Evolutionary conservation across 2,888 invertebrate genomes (phyloP).

Genomic region (Calephelis perditalis): DNA sequence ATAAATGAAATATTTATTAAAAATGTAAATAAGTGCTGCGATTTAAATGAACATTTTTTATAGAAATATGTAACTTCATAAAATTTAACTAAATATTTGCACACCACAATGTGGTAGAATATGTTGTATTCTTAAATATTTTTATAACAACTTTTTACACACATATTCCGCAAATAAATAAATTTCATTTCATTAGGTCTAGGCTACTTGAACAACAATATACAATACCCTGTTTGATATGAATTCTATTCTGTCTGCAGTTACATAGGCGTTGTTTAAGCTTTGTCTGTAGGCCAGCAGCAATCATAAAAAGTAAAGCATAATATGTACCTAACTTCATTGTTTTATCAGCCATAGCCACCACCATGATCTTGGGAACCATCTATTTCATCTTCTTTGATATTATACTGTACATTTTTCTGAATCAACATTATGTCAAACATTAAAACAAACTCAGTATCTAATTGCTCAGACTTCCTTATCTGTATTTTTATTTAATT

Average conservation of each 20-base stretch:
- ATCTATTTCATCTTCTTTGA: background rate
- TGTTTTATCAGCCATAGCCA: background rate
- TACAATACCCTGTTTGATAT: background rate
- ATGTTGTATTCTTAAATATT: too few relatives aligned
- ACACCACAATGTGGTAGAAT: too few relatives aligned
- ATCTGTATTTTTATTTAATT: background rate
- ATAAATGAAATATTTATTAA: too few relatives aligned
- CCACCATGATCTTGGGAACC: conserved; percentile 7
- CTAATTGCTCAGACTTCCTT: background rate
- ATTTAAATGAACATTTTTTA: too few relatives aligned
- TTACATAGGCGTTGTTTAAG: conserved; percentile 1
- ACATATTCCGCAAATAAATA: too few relatives aligned
- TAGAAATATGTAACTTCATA: too few relatives aligned
- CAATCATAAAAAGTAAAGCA: conserved; percentile 13
- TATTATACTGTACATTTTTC: background rate
- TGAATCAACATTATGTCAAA: conserved; percentile 5
- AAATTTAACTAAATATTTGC: too few relatives aligned
- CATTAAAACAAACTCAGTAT: conserved; percentile 1
- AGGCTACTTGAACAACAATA: too few relatives aligned
- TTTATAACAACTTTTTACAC: too few relatives aligned
- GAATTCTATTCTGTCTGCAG: background rate
- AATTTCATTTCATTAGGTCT: too few relatives aligned
- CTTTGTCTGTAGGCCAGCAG: conserved; percentile 2
- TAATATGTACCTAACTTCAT: background rate
- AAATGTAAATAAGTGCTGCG: too few relatives aligned